These are phyloP conservation scores for Tinea semifulvella DNA, from an alignment of 2,888 invertebrate genomes.

Conservation along the genomic window DNA sequence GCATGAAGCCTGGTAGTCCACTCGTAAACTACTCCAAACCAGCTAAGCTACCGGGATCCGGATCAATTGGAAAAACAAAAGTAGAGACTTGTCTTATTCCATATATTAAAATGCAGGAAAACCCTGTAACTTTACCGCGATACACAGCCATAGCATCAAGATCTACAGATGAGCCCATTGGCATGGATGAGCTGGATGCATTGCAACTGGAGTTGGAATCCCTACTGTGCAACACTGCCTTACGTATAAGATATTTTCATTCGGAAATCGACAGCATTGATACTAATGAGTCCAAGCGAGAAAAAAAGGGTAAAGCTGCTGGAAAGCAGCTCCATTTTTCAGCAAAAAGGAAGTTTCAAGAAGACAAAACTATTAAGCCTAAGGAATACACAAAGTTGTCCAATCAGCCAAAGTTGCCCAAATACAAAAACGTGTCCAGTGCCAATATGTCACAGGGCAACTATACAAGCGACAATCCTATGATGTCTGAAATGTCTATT, in stretches of 20 bases:
- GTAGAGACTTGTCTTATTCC: conserved; percentile 65
- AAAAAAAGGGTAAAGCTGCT: conserved; percentile 61
- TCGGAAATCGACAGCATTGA: conserved; percentile 77
- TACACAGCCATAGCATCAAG: conserved; percentile 73
- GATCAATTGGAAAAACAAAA: conserved; percentile 52
- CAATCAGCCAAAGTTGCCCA: conserved; percentile 67
- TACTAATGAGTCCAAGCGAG: conserved; percentile 60
- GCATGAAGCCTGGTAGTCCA: conserved; percentile 58
- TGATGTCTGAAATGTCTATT: conserved; percentile 58
- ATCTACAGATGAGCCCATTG: conserved; percentile 78
- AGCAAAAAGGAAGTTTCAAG: conserved; percentile 63
- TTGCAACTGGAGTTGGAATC: conserved; percentile 89
- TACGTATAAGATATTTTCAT: conserved; percentile 81
- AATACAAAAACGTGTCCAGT: conserved; percentile 60
- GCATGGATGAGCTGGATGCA: conserved; percentile 88
- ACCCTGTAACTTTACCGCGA: conserved; percentile 71
- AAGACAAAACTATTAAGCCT: conserved; percentile 65
- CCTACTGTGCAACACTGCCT: conserved; percentile 82
- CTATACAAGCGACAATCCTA: conserved; percentile 43
- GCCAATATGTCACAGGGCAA: conserved; percentile 54
- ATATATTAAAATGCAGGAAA: conserved; percentile 75
- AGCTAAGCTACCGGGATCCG: conserved; percentile 48
- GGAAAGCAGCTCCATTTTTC: conserved; percentile 63
- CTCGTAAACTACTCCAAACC: conserved; percentile 58
- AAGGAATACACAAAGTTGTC: conserved; percentile 64